phyloP scores from a whole-genome alignment of 2,797 vertebrate species.

The Dendrocincla fuliginosa region DNA sequence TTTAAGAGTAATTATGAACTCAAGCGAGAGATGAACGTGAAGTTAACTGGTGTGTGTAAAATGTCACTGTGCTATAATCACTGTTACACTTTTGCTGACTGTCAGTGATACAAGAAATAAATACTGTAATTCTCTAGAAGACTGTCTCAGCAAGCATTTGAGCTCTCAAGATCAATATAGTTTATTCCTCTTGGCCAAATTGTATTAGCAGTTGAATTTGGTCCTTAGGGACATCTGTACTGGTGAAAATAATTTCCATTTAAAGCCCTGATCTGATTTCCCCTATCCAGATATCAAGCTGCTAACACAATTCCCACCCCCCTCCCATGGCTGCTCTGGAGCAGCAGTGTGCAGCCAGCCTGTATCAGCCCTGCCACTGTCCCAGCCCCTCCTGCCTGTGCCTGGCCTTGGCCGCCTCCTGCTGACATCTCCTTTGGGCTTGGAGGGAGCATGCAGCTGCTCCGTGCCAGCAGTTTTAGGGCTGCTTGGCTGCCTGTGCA shows the following conservation, averaged over 20 bases:
- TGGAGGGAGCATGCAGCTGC: fast-evolving
- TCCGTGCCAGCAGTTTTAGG: fast-evolving
- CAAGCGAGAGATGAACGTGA: background rate
- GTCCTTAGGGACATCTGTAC: background rate
- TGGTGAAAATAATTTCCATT: slow-evolving; percentile 12
- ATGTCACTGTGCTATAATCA: background rate
- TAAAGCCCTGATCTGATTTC: background rate
- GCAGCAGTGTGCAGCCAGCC: background rate
- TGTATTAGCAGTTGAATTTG: background rate
- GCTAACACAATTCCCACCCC: background rate
- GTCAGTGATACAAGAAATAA: slow-evolving; percentile 8
- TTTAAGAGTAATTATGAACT: background rate
- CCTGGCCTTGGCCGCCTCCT: background rate
- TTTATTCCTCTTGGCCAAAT: slow-evolving; percentile 19
- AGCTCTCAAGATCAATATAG: background rate
- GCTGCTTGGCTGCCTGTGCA: fast-evolving
- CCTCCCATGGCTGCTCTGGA: background rate
- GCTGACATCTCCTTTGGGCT: background rate
- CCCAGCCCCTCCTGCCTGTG: background rate
- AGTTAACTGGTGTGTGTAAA: background rate
- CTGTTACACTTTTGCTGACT: background rate
- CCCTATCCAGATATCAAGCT: background rate
- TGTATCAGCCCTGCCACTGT: fast-evolving
- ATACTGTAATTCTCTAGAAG: background rate
- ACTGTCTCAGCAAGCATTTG: background rate